Evolutionary conservation across 2,797 vertebrate genomes (phyloP), one percentile per base, ranked within the genome.

Genomic region (Spinus pinus): DNA sequence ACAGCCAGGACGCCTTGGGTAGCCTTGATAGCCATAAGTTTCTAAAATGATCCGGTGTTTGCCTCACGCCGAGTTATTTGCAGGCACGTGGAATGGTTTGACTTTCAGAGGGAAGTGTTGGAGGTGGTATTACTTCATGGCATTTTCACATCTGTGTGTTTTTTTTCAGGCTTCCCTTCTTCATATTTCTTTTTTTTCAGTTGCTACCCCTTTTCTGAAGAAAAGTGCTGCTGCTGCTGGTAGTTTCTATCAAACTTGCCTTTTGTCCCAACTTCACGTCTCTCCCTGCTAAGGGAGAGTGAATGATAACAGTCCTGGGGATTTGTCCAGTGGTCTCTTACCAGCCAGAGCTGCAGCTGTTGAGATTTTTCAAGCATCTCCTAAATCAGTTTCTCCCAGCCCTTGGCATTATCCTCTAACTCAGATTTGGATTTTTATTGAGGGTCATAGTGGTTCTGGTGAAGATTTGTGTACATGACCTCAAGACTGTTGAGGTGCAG

Each of bases 401-500:
- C 41, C 46, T 88, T 95, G 90, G 87, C 20, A 6, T 86, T 41
- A 49, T 83, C 61, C 81, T 95, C 89, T 92, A 75, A 85, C 22
- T 57, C 21, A 10, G 60, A 87, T 95, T 90, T 94, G 81, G 58
- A 51, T 27, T 53, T 94, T 78, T 81, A 17, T 61, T 7, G 51
- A 58, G 78, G 91, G 57, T 92, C 81, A 2, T 66, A 77, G 85
- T 83, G 90, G 49, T 78, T 93, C 92, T 96, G 91, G 61, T 95
- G 96, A 96, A 69, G 57, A 51, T 89, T 94, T 97, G 81, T 95
- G 9, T 97, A 94, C 58, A 8, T 81, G 93, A 70, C 96, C 88
- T 96, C 90, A 79, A 88, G 96, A 91, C 22, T 80, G 58, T 37
- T 18, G 82, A 92, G 77, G 70, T 90, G 66, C 91, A 88, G 13